These are phyloP conservation scores for Episyrphus balteatus DNA, from an alignment of 1,140 invertebrate genomes.

Conservation along the genomic window DNA sequence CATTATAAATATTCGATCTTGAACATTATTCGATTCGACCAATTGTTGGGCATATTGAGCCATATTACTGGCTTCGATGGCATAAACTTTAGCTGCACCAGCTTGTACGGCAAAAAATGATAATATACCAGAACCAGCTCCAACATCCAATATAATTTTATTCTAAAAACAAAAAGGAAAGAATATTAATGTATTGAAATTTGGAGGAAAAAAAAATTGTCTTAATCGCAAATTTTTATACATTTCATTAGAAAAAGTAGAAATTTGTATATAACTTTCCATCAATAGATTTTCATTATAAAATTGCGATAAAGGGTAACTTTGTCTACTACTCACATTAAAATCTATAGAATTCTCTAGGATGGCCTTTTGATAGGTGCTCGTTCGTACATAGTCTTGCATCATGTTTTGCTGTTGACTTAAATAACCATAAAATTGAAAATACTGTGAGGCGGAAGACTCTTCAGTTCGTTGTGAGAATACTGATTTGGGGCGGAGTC, in stretches of 20 bases:
- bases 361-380: conserved; percentile 96
- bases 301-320: no score
- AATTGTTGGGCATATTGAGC: conserved; percentile 89
- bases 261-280: no score
- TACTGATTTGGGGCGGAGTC: conserved; percentile 66
- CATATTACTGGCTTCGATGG: conserved; percentile 98
- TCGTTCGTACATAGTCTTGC: conserved; percentile 96
- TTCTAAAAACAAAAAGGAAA: conserved; percentile 40
- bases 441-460: conserved; percentile 95
- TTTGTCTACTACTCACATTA: conserved; percentile 46
- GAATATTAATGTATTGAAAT: no score
- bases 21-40: conserved; percentile 81
- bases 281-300: no score
- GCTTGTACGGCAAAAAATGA: conserved; percentile 98
- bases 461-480: conserved; percentile 96
- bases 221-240: no score
- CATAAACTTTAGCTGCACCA: conserved; percentile 93
- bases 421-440: conserved; percentile 96
- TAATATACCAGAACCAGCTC: conserved; percentile 92
- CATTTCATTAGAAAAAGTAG: no score
- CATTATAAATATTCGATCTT: conserved; percentile 80
- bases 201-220: no score
- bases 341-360: conserved; percentile 90
- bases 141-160: conserved; percentile 92
- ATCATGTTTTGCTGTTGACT: conserved; percentile 99